A percentile compares a stretch with the other conserved stretches of the same genome.
Evolutionary conservation across 2,797 vertebrate genomes (phyloP).

Genomic region (Anguilla marmorata): DNA sequence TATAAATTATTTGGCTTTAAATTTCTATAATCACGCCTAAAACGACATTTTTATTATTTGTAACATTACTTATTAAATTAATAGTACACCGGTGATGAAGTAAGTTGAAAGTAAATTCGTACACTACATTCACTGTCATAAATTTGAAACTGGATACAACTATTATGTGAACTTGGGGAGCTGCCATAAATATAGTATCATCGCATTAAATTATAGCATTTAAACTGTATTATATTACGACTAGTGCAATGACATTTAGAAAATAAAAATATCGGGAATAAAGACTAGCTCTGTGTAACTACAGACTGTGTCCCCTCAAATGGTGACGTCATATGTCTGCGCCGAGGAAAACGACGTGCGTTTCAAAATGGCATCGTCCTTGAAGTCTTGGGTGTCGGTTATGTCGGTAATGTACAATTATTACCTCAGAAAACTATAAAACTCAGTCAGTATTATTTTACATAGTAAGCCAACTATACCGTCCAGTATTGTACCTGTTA

Average conservation of each 20-base stretch:
- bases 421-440: slow-evolving; percentile 3
- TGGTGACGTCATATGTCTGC: neutral
- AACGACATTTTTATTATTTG: neutral
- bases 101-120: neutral
- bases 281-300: neutral
- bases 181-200: neutral
- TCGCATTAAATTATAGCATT: neutral
- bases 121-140: neutral
- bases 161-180: neutral
- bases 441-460: neutral
- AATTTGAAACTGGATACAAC: neutral
- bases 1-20: neutral
- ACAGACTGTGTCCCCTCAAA: neutral
- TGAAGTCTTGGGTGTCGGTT: slow-evolving; percentile 63
- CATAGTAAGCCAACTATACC: neutral
- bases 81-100: neutral
- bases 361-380: slow-evolving; percentile 75
- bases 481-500: neutral
- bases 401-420: neutral
- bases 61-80: neutral
- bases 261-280: neutral
- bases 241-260: neutral
- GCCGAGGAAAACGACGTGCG: neutral
- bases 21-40: neutral
- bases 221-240: neutral